phyloP scores from a whole-genome alignment of 2,113 vertebrate species.

The Eolophus roseicapilla region DNA sequence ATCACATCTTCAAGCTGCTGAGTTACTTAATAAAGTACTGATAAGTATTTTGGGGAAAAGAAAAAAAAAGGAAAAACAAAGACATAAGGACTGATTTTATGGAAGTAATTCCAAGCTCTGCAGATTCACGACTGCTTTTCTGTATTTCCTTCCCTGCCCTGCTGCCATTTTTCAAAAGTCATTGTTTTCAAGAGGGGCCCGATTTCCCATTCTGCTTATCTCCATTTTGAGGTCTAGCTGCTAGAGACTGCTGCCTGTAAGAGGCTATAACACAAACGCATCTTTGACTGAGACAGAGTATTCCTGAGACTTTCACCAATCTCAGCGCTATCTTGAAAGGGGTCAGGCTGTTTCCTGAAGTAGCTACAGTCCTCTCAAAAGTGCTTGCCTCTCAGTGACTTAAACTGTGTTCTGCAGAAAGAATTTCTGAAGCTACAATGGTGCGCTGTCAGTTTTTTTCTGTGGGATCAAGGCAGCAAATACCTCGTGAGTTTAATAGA shows the following conservation, averaged over 20 bases:
- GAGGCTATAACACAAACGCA: neutral
- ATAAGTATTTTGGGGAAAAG: neutral
- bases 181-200: neutral
- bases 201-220: neutral
- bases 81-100: fast-evolving
- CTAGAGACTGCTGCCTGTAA: neutral
- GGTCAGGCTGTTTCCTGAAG: neutral
- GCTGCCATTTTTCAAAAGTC: neutral
- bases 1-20: neutral
- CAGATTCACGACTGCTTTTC: neutral
- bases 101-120: neutral
- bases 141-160: neutral
- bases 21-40: neutral
- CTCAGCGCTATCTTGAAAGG: neutral
- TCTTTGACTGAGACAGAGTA: neutral
- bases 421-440: neutral
- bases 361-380: neutral
- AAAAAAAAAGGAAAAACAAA: neutral
- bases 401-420: neutral
- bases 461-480: neutral
- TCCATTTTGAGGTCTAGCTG: neutral
- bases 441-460: neutral
- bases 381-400: neutral
- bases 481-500: neutral
- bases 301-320: neutral